Evolutionary conservation across 2,113 vertebrate species (phyloP).

Genomic region (Thalassarche chlororhynchos): DNA sequence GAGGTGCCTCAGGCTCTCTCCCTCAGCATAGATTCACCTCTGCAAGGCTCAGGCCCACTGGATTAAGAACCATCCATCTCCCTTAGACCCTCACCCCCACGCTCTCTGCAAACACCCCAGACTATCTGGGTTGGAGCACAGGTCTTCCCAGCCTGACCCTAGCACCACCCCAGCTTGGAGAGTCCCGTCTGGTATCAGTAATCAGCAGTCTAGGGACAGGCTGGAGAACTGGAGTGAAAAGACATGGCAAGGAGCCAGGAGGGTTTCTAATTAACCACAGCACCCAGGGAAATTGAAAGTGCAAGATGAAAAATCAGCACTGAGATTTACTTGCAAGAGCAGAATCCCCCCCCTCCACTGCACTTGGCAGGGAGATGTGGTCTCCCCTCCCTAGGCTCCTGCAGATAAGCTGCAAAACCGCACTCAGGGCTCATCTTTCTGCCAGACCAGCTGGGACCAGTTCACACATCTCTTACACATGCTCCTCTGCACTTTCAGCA

Average conservation of each 20-base stretch:
- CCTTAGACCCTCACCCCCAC: not conserved
- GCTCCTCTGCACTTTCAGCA: not conserved
- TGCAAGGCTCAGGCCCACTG: not conserved
- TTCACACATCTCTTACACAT: not conserved
- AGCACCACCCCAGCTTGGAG: not conserved
- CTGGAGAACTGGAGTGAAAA: not conserved
- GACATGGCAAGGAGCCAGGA: not conserved
- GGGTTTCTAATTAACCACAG: not conserved
- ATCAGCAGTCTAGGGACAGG: not conserved
- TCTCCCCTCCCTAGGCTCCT: not conserved
- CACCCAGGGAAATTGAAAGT: not conserved
- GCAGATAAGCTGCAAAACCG: not conserved
- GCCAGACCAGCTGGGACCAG: constrained; percentile 20
- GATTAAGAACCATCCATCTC: not conserved
- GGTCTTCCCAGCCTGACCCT: not conserved
- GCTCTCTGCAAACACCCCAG: not conserved
- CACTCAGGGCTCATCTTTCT: not conserved
- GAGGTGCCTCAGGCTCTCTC: not conserved
- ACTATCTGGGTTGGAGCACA: not conserved
- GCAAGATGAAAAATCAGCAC: not conserved
- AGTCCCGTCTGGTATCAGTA: not conserved
- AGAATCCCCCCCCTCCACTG: not conserved
- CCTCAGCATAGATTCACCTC: not conserved
- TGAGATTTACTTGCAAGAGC: not conserved
- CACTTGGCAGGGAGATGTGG: not conserved